These are phyloP conservation scores for Abrostola tripartita DNA, from an alignment of 2,888 invertebrate genomes.

Conservation along the genomic window DNA sequence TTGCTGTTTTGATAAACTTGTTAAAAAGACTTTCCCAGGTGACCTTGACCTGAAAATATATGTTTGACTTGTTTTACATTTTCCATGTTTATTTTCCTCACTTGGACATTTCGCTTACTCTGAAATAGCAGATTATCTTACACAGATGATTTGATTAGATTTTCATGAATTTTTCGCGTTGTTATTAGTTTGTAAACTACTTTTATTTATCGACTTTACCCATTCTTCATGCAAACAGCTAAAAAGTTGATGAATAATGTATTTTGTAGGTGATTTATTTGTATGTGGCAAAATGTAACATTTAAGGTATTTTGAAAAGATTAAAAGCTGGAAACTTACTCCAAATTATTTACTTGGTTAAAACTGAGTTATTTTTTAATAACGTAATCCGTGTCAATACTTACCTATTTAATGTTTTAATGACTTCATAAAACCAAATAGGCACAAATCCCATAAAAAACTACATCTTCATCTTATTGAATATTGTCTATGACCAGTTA, in stretches of 20 bases:
- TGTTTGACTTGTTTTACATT: constrained; percentile 29
- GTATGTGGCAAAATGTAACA: too few species aligned
- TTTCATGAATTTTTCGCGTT: constrained; percentile 33
- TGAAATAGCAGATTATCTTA: neutral
- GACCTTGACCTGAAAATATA: constrained; percentile 37
- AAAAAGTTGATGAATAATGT: constrained; percentile 2
- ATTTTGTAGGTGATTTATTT: neutral
- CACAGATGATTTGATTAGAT: constrained; percentile 28
- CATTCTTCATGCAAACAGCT: neutral
- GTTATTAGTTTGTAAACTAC: neutral
- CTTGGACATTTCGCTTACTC: constrained; percentile 9
- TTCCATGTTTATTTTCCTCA: constrained; percentile 6
- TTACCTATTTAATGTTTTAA: too few species aligned
- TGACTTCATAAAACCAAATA: too few species aligned
- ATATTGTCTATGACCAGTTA: too few species aligned
- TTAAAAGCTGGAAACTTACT: too few species aligned
- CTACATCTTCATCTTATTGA: too few species aligned
- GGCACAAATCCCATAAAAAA: too few species aligned
- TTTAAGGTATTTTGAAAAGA: too few species aligned
- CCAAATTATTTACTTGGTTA: too few species aligned
- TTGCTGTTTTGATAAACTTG: constrained; percentile 10
- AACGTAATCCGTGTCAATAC: too few species aligned
- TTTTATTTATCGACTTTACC: neutral
- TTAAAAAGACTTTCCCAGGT: constrained; percentile 10
- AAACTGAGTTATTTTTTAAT: too few species aligned